Base-by-base conservation (phyloP, 2,113 vertebrate genomes). In the Microcebus ravelobensis region DNA sequence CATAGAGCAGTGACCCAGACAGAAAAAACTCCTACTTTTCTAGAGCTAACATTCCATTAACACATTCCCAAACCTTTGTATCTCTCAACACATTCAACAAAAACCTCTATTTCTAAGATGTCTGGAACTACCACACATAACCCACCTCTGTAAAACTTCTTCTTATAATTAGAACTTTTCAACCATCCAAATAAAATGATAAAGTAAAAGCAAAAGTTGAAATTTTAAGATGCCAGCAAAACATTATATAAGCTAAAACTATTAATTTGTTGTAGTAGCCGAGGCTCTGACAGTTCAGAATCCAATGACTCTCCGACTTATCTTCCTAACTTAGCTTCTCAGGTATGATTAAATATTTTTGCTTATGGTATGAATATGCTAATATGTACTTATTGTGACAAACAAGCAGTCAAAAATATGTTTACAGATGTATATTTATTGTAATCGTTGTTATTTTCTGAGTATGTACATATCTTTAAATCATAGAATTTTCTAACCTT, bases 261-360 rank as follows among this genome's bases (percentile, higher is more conserved):
- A 25, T 27, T 81, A 92, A 1, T 31, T 98, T 76, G 97, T 98
- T 98, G 74, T 94, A 98, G 98, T 87, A 98, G 97, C 87, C 96
- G 65, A 76, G 98, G 92, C 67, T 99, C 98, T 81, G 98, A 98
- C 97, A 98, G 98, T 95, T 98, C 98, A 25, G 98, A 98, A 39
- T 98, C 98, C 63, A 97, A 94, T 95, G 98, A 97, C n/a, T 88
- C 97, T 91, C 92, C 93, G 76, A 84, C 85, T 77, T 95, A 97
- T 2, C 94, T 96, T 76, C 97, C 98, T 91, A 96, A 98, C 63
- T 45, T 97, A 68, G 95, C 95, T 83, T 82, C 94, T 89, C 96
- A 99, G 98, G 98, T 99, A 98, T 29, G 85, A 59, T 42, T 45
- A 65, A 73, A 89, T 81, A n/a, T 83, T 91, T 74, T 91, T 93